A percentile compares a stretch with the other conserved stretches of the same genome.
phyloP scores from a whole-genome alignment of 2,113 vertebrate species.

The Cryptomyrus ogoouensis region DNA sequence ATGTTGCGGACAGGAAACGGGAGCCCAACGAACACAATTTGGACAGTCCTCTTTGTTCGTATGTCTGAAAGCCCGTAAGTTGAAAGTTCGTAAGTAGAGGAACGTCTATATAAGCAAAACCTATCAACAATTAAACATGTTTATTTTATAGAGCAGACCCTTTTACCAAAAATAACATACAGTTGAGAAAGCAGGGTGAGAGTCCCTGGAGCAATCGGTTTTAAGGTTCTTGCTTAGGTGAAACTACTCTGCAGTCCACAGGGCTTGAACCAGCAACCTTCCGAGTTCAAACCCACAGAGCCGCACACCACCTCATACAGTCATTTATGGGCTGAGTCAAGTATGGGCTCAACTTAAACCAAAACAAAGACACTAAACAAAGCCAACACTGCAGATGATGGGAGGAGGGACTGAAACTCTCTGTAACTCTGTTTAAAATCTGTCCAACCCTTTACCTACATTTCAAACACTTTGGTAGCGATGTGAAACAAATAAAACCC shows the following conservation, averaged over 20 bases:
- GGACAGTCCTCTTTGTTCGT: too few relatives aligned
- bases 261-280: neutral
- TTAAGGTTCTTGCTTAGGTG: neutral
- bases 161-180: neutral
- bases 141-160: neutral
- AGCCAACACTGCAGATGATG: neutral
- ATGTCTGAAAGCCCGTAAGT: too few relatives aligned
- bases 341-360: constrained; percentile 7
- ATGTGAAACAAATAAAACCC: neutral
- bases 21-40: too few relatives aligned
- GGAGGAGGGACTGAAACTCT: neutral
- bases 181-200: neutral
- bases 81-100: too few relatives aligned
- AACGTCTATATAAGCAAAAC: neutral
- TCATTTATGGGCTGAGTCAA: neutral
- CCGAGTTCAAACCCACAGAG: neutral
- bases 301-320: neutral
- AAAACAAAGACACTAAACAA: neutral
- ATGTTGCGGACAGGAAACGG: too few relatives aligned
- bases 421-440: neutral
- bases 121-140: neutral
- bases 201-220: neutral
- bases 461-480: neutral
- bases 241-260: neutral
- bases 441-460: neutral